phyloP scores from a whole-genome alignment of 2,888 invertebrate genomes.

The Andrena haemorrhoa region DNA sequence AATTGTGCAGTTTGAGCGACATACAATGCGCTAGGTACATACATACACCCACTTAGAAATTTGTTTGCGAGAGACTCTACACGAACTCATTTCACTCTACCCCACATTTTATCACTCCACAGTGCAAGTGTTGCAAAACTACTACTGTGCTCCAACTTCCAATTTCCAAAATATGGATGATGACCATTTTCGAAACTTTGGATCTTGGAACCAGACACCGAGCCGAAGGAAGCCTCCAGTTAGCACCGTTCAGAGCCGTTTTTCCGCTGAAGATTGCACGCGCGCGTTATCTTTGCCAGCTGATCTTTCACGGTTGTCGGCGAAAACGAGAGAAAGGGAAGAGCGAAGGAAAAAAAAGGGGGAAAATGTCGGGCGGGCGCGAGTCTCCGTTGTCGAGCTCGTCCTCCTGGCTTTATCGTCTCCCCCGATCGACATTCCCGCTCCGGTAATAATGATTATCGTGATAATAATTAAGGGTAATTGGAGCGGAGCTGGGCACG shows the following conservation, averaged over 20 bases:
- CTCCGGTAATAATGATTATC: constrained; percentile 75
- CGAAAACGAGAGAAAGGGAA: constrained; percentile 6
- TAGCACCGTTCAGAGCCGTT: constrained; percentile 24
- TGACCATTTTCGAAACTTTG: too few species aligned
- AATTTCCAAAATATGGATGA: too few species aligned
- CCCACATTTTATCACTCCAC: too few species aligned
- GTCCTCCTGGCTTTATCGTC: constrained; percentile 62
- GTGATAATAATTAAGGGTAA: constrained; percentile 77
- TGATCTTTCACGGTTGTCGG: constrained; percentile 26
- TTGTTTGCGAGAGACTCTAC: too few species aligned
- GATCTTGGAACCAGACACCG: too few species aligned
- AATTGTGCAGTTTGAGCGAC: not conserved
- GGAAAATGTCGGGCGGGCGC: constrained; percentile 9
- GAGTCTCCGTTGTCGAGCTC: constrained; percentile 17
- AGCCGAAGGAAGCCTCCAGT: constrained; percentile 21
- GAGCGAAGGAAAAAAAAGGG: constrained; percentile 23
- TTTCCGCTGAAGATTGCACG: constrained; percentile 24
- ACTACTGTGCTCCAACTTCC: too few species aligned
- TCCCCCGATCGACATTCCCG: constrained; percentile 71
- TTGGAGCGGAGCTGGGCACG: constrained; percentile 78
- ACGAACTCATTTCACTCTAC: too few species aligned
- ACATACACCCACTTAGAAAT: too few species aligned
- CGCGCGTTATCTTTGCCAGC: constrained; percentile 17
- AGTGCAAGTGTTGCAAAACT: too few species aligned
- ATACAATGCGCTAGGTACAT: not conserved